Conservation (phyloP, 2,888 invertebrate genomes). For the Euplexia lucipara region DNA sequence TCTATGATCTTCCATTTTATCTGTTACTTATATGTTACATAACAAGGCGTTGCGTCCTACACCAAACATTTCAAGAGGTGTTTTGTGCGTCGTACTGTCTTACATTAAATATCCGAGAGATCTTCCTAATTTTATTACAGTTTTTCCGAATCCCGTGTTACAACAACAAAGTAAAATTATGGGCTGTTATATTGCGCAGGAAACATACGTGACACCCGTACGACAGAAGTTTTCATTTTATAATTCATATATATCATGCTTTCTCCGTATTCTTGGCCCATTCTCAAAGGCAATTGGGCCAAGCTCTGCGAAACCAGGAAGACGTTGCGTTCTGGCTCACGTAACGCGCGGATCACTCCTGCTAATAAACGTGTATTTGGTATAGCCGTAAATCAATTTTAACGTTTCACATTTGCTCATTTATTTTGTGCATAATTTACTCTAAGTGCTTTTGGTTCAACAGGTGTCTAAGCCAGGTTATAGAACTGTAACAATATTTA, state of each 20-base stretch:
- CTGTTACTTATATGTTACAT: slow-evolving; percentile 30
- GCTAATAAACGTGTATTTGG: slow-evolving; percentile 67
- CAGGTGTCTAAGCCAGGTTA: slow-evolving; percentile 15
- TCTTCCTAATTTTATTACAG: slow-evolving; percentile 6
- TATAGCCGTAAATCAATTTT: slow-evolving; percentile 65
- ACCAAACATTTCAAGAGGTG: slow-evolving; percentile 6
- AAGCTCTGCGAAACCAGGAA: slow-evolving; percentile 79
- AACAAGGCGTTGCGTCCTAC: slow-evolving; percentile 11
- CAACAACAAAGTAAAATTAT: slow-evolving; percentile 46
- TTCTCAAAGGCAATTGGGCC: slow-evolving; percentile 85
- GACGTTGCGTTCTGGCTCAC: slow-evolving; percentile 71
- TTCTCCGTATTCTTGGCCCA: slow-evolving; percentile 86
- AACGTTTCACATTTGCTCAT: slow-evolving; percentile 32
- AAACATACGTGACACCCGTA: slow-evolving; percentile 75
- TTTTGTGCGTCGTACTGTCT: slow-evolving; percentile 16
- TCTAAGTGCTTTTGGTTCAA: slow-evolving; percentile 15
- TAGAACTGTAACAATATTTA: slow-evolving; percentile 3
- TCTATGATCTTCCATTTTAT: slow-evolving; percentile 30
- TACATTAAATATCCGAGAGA: slow-evolving; percentile 14
- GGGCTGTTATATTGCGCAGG: slow-evolving; percentile 76
- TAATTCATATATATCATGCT: slow-evolving; percentile 79
- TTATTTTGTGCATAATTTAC: slow-evolving; percentile 38
- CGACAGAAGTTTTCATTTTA: slow-evolving; percentile 75
- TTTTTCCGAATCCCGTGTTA: slow-evolving; percentile 9
- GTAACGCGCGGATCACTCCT: slow-evolving; percentile 65